Base-by-base conservation (phyloP, 2,888 invertebrate genomes). In the Emmelina monodactyla region DNA sequence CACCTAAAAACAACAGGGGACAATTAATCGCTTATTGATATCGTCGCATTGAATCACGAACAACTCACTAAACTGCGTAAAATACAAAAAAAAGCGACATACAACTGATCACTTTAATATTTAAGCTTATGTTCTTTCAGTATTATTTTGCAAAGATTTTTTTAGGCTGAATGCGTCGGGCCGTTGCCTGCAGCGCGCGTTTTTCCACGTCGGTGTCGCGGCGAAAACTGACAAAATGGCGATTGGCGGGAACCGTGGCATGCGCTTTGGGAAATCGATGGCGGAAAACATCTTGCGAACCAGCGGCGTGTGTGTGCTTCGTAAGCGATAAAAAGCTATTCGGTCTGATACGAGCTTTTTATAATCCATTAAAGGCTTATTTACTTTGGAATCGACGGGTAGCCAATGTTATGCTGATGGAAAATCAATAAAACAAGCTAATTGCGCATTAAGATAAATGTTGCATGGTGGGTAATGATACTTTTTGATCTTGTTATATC, bases 221-320 rank as follows among this genome's bases (percentile, higher is more conserved):
- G 51, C 58, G 55, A 55, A 58, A 39, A 66, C 67, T 58, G 51
- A 40, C 49, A 51, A n/a, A 36, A 11, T 19, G 28, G 34, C 44
- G 52, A 54, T 56, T 53, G 58, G 62, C 53, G 66, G 59, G 63
- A 64, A 67, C 50, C 40, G 47, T 51, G 72, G 62, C 78, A 76
- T 78, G 78, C 78, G 78, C 78, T 58, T 53, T 65, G 56, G 54
- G 67, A 75, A 75, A 78, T 78, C 78, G 69, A 78, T 78, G 72
- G 49, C 43, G 47, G 55, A 59, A 58, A 40, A 45, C 44, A 43
- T 25, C 25, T 41, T 40, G n/a, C 32, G 13, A 34, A 41, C 31
- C 22, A 15, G 46, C 42, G 40, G 54, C 52, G 54, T n/a, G n/a
- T n/a, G n/a, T n/a, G n/a, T n/a, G n/a, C n/a, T n/a, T n/a, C n/a